These are phyloP conservation scores for Struthidea cinerea DNA, from an alignment of 2,113 vertebrate species.

Conservation along the genomic window DNA sequence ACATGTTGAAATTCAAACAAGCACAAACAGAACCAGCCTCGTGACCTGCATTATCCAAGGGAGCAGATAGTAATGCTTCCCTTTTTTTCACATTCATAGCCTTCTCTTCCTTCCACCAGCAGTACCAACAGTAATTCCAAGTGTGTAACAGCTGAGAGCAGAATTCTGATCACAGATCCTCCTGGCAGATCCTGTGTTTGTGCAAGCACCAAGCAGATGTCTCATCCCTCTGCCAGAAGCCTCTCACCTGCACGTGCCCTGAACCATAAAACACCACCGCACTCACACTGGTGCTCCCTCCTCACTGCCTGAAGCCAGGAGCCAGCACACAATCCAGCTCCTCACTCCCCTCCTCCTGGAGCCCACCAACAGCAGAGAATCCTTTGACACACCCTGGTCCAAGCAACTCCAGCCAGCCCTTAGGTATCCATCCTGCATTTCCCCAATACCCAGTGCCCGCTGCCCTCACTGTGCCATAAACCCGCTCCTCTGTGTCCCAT, in stretches of 20 bases:
- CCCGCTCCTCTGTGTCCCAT: neutral
- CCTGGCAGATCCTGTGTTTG: neutral
- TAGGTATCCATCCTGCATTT: neutral
- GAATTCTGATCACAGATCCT: neutral
- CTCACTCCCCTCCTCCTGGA: neutral
- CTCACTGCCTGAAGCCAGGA: neutral
- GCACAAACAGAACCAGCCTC: neutral
- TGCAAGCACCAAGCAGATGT: neutral
- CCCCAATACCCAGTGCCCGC: neutral
- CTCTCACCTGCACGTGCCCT: neutral
- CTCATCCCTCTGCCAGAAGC: neutral
- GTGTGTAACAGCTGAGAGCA: accelerated
- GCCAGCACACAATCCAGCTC: neutral
- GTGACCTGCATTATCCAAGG: neutral
- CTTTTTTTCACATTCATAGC: neutral
- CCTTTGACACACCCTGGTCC: accelerated
- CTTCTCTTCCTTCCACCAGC: neutral
- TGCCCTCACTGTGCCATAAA: neutral
- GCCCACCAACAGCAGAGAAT: neutral
- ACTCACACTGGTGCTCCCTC: neutral
- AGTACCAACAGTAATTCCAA: neutral
- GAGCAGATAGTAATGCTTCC: neutral
- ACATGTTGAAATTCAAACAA: neutral
- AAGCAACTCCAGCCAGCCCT: neutral
- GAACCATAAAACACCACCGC: accelerated